Evolutionary conservation across 2,113 vertebrate genomes (phyloP).

Genomic region (Hippocampus comes): DNA sequence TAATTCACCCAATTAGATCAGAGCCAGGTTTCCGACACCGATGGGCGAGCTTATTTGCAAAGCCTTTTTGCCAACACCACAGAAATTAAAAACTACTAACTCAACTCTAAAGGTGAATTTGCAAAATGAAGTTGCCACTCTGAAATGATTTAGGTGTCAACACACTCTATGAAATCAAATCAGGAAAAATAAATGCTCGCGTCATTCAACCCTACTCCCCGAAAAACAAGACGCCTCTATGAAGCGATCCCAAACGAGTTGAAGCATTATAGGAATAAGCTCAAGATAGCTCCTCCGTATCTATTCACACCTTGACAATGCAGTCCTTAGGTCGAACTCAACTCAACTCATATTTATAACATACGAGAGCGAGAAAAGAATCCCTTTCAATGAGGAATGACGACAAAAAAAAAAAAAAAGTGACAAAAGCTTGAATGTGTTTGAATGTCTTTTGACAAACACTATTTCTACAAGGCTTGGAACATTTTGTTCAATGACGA

Average conservation of each 20-base stretch:
- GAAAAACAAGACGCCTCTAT: not conserved
- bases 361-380: not conserved
- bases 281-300: not conserved
- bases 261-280: not conserved
- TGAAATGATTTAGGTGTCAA: not conserved
- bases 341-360: too few relatives aligned
- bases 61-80: not conserved
- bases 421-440: not conserved
- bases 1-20: not conserved
- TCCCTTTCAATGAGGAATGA: not conserved
- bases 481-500: not conserved
- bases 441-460: not conserved
- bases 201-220: not conserved
- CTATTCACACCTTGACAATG: not conserved
- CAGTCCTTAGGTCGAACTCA: not conserved
- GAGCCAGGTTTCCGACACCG: too few relatives aligned
- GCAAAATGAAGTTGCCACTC: not conserved
- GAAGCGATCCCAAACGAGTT: not conserved
- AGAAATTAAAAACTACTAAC: not conserved
- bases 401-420: not conserved
- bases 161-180: not conserved
- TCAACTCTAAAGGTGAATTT: not conserved
- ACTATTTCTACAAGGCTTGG: not conserved
- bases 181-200: not conserved
- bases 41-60: not conserved